Evolutionary conservation across 2,888 invertebrate species (phyloP).

Genomic region (Phasia obesa): DNA sequence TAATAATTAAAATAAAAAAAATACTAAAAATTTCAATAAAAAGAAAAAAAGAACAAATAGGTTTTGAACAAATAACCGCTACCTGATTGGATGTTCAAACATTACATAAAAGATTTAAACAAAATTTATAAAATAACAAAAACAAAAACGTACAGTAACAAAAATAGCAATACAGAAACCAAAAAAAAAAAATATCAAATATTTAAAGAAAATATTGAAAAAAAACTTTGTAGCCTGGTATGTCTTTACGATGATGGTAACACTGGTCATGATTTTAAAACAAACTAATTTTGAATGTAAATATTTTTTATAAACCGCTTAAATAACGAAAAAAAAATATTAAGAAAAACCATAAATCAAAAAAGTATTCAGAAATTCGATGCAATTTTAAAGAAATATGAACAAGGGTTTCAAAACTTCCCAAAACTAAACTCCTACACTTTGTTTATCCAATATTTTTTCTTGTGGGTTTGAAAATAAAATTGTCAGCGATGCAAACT

Average conservation of each 20-base stretch:
- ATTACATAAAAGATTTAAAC: conserved; percentile 20
- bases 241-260: conserved; percentile 16
- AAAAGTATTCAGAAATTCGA: no score
- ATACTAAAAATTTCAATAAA: conserved; percentile 9
- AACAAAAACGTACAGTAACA: conserved; percentile 50
- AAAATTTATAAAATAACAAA: conserved; percentile 17
- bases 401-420: no score
- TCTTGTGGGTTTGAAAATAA: no score
- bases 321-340: not conserved
- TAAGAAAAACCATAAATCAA: not conserved
- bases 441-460: no score
- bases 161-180: conserved; percentile 62
- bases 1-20: not conserved
- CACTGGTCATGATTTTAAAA: conserved; percentile 23
- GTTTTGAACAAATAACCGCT: conserved; percentile 69
- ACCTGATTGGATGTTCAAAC: conserved; percentile 71
- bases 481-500: no score
- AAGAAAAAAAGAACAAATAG: conserved; percentile 50
- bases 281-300: conserved; percentile 11
- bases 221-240: conserved; percentile 12
- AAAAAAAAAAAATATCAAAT: conserved; percentile 43
- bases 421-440: no score
- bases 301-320: not conserved
- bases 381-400: no score
- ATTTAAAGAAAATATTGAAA: conserved; percentile 2